Base-by-base conservation (phyloP, 2,113 vertebrate species). In the Aspidoscelis tigris region DNA sequence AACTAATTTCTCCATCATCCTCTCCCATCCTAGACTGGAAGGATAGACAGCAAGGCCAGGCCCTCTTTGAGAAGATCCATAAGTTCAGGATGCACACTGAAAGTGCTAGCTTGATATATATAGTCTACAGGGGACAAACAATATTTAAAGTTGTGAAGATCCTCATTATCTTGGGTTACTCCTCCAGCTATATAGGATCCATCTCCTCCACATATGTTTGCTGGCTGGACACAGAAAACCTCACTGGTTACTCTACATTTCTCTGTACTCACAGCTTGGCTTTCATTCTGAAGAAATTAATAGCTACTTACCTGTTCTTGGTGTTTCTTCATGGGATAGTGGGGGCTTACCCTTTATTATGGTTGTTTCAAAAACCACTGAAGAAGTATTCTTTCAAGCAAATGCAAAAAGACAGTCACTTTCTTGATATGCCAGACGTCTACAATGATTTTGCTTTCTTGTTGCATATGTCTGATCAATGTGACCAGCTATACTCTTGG, bases 381-480 rank as follows among this genome's bases (percentile, higher is more conserved):
- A 93, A 92, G 26, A 92, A 94, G 55, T 97, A 97, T 83, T 96
- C 97, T 71, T 97, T 97, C 85, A 92, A 93, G 85, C 90, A 86
- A 12, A 85, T 94, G 16, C 95, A 89, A 5, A 95, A 96, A 66
- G 65, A 89, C 41, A 88, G 86, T 72, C 92, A 91, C 47, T 86
- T 96, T 78, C 83, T 90, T 80, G 95, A 96, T 6, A 93, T 96
- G 0, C 96, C 96, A 1, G 95, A 96, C 69, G 93, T 97, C 20
- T 92, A 92, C 18, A 97, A 97, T 5, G 97, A 97, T 90, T 94
- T 97, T 89, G 96, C 97, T 73, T 97, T 97, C 61, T 94, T 97
- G 64, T 80, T 97, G 24, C 96, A 97, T 93, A 96, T 97, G 96
- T 89, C 96, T 1, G 97, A 97, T 87, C 96, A 95, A 90, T 97